Base-by-base conservation (phyloP, 2,113 vertebrate species). In the Dendropsophus ebraccatus region DNA sequence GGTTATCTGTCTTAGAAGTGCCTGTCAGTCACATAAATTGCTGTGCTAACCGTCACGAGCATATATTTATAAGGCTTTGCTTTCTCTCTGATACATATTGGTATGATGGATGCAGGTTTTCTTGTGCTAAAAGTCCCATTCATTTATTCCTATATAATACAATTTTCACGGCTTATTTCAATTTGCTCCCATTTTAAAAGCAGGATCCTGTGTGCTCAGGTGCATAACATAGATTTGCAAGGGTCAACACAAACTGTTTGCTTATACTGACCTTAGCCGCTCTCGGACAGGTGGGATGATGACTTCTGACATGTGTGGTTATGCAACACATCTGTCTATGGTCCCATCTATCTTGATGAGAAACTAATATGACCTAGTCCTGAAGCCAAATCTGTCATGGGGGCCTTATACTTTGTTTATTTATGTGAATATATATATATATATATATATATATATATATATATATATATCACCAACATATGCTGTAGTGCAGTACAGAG, bases 1-100 rank as follows among this genome's bases (percentile, higher is more conserved):
- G 76, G 77, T 84, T 87, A 74, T 81, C 70, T 81, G 62, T 37
- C 77, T 50, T 65, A n/a, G 67, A 84, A 84, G 67, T 80, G 82
- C 62, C 82, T 83, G 82, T 75, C 77, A 84, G 69, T 84, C 78
- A 86, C 85, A 69, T 74, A 87, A 87, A 87, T 75, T 84, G 67
- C 85, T 62, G 67, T 23, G 28, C 52, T 86, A 85, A 73, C 77
- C 69, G 32, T 72, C 47, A 58, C 54, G 56, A 81, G 67, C 67
- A 74, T 56, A 74, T 86, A 81, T 86, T 86, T 81, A 81, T 86
- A 81, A 58, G 17, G 28, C 69, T 74, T 74, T 32, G 52, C 50
- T 79, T 73, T 74, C 60, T 35, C 78, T 49, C 77, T 62, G 76
- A 80, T 80, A 86, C 84, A 80, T 49, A 58, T 49, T 69, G 81